Evolutionary conservation across 2,113 vertebrate genomes (phyloP).

Genomic region (Ivindomyrus marchei): DNA sequence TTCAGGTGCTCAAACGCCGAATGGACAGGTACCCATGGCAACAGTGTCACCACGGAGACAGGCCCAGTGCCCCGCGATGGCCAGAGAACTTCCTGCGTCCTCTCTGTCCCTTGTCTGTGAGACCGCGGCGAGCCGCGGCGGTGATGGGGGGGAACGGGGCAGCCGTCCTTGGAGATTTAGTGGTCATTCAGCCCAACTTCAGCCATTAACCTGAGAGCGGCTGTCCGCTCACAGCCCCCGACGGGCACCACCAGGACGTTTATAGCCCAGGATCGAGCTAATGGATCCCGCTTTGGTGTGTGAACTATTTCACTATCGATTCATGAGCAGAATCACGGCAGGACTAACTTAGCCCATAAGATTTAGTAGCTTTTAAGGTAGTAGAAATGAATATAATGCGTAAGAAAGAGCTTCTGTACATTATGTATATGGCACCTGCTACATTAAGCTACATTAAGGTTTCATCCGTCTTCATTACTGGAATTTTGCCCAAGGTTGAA

Average conservation of each 20-base stretch:
- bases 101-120: slow-evolving; percentile 35
- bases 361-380: slow-evolving; percentile 99
- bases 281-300: slow-evolving; percentile 95
- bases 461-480: slow-evolving; percentile 99
- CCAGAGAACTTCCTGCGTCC: not conserved
- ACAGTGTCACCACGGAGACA: not conserved
- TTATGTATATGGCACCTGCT: slow-evolving; percentile 99
- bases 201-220: slow-evolving; percentile 71
- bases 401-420: slow-evolving; percentile 99
- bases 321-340: slow-evolving; percentile 79
- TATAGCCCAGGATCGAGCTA: slow-evolving; percentile 87
- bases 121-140: slow-evolving; percentile 28
- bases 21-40: not conserved
- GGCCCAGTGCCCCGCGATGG: not conserved
- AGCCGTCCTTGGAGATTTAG: slow-evolving; percentile 67
- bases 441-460: slow-evolving; percentile 99
- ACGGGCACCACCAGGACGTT: slow-evolving; percentile 67
- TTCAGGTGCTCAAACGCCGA: not conserved
- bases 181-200: slow-evolving; percentile 70
- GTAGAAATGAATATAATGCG: slow-evolving; percentile 99
- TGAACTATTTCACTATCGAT: slow-evolving; percentile 99
- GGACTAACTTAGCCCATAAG: slow-evolving; percentile 83
- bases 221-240: slow-evolving; percentile 50
- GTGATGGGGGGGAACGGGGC: slow-evolving; percentile 41
- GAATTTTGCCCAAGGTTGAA: slow-evolving; percentile 96